These are phyloP conservation scores for Lysandra bellargus DNA, from an alignment of 2,888 invertebrate species.

Conservation along the genomic window DNA sequence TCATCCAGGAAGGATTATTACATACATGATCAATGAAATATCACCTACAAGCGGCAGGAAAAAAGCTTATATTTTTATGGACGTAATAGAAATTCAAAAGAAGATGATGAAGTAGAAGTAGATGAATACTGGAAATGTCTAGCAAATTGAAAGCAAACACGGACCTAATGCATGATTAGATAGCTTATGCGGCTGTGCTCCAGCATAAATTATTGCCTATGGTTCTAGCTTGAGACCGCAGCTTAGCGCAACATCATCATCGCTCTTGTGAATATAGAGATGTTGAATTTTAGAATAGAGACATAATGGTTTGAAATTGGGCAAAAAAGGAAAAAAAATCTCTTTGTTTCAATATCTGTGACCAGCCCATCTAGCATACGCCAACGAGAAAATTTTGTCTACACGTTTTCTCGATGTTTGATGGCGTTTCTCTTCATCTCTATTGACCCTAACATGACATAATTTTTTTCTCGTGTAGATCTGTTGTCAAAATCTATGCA, in stretches of 20 bases:
- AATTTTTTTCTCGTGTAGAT: no score
- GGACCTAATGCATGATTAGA: slow-evolving; percentile 1
- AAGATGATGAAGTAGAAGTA: not conserved
- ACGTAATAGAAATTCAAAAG: not conserved
- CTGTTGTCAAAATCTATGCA: no score
- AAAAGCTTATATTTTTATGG: not conserved
- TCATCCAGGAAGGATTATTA: not conserved
- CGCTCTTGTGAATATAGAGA: not conserved
- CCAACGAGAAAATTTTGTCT: no score
- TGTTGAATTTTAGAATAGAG: not conserved
- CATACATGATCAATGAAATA: not conserved
- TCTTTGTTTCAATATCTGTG: no score
- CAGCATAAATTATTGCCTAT: slow-evolving; percentile 3
- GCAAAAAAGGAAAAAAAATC: no score
- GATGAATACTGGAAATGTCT: not conserved
- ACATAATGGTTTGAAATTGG: no score
- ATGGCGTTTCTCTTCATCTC: no score
- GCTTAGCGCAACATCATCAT: not conserved
- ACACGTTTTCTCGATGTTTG: no score
- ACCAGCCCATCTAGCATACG: no score
- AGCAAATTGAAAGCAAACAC: slow-evolving; percentile 10
- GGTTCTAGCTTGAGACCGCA: not conserved
- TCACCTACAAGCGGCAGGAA: not conserved
- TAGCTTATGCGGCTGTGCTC: not conserved
- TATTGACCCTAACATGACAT: no score